Conservation (phyloP, 2,113 vertebrate species). For the Benitochromis conjunctus region DNA sequence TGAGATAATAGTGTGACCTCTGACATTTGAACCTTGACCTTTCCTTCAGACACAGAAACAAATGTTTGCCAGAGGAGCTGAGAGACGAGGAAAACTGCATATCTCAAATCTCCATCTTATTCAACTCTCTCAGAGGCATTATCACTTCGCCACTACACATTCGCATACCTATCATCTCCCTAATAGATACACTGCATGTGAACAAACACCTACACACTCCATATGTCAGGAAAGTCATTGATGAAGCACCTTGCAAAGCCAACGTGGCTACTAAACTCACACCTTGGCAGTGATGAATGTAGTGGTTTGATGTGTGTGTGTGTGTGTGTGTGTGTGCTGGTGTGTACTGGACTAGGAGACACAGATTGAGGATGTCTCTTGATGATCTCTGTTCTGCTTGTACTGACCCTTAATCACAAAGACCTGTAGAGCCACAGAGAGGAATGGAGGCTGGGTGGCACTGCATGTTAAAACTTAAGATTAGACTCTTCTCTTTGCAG, state of each 20-base stretch:
- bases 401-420: neutral
- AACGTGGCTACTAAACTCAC: constrained; percentile 37
- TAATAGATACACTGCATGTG: neutral
- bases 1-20: constrained; percentile 6
- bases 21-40: constrained; percentile 5
- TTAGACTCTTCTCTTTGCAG: neutral
- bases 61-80: neutral
- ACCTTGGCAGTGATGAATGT: constrained; percentile 47
- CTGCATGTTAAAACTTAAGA: neutral
- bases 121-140: constrained; percentile 21
- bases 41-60: neutral
- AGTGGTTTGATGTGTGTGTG: neutral
- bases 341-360: neutral
- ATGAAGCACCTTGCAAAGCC: constrained; percentile 39
- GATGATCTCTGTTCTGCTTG: neutral
- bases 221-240: constrained; percentile 40
- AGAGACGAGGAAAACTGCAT: neutral
- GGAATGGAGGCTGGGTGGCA: neutral
- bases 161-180: neutral
- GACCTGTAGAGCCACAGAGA: neutral
- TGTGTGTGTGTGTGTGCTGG: neutral
- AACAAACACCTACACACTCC: constrained; percentile 25
- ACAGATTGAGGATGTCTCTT: neutral
- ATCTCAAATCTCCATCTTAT: constrained; percentile 10
- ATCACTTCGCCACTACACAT: neutral